Evolutionary conservation across 1,140 invertebrate species (phyloP).

Genomic region (Hyposmocoma kahamanoa): DNA sequence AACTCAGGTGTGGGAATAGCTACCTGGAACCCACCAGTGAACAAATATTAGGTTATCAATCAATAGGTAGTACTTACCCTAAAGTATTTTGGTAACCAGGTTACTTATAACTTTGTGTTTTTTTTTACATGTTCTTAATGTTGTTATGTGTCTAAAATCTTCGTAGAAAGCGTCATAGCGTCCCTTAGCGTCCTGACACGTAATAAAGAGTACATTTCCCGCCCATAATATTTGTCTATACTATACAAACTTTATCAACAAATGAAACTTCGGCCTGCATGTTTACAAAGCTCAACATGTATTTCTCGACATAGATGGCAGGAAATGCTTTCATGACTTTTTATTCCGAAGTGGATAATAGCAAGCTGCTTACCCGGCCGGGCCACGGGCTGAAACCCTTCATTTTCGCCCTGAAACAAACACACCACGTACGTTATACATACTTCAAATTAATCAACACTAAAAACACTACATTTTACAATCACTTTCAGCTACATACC

Average conservation of each 20-base stretch:
- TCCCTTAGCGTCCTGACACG: not conserved
- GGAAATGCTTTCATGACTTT: not conserved
- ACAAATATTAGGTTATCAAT: conserved; percentile 1
- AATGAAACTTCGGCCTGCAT: not conserved
- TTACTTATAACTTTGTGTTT: not conserved
- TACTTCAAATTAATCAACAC: not conserved
- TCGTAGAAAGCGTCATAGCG: not conserved
- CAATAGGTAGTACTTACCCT: too few species aligned
- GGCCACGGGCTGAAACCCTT: conserved; percentile 96
- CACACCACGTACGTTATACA: conserved; percentile 21
- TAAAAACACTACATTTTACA: conserved; percentile 8
- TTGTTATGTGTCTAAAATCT: not conserved
- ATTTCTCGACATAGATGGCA: not conserved
- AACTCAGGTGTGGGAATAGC: conserved; percentile 80
- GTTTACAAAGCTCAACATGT: too few species aligned
- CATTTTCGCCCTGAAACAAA: conserved; percentile 93
- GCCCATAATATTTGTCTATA: not conserved
- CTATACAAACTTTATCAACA: not conserved
- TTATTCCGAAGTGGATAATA: conserved; percentile 26
- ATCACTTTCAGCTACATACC: conserved; percentile 52
- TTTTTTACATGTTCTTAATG: not conserved
- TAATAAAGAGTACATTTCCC: not conserved
- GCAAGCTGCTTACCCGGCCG: conserved; percentile 85
- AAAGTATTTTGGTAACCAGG: too few species aligned
- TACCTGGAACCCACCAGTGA: conserved; percentile 75